Evolutionary conservation across 2,888 invertebrate species (phyloP), one percentile per base, ranked within the genome.

Genomic region (Cactoblastis cactorum): DNA sequence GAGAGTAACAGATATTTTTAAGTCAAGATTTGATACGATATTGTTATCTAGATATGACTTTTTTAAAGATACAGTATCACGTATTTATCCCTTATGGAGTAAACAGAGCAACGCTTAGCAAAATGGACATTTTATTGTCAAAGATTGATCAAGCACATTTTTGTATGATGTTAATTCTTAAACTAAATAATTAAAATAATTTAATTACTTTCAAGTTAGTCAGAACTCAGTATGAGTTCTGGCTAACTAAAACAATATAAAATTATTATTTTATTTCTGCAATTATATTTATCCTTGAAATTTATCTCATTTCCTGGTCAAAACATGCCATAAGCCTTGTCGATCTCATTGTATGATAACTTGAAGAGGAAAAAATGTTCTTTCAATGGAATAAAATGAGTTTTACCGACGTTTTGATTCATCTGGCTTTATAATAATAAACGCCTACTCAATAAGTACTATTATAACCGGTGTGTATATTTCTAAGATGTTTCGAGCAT

Each of bases 391-490:
- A 38, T 39, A 14, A 39, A 28, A 49, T 32, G 38, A 14, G 18
- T 28, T 32, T 18, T 32, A 17, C 37, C 28, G 22, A 32, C 49
- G 8, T 49, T 49, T 28, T 49, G 49, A 49, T 33, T n/a, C 19
- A 49, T 32, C 32, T 18, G 41, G 12, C 18, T n/a, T 28, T 9
- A 18, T n/a, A 28, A 33, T 34, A 14, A 41, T 32, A 14, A 18
- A 39, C 49, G 49, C 45, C 28, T 45, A 45, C 45, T 19, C 49
- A 41, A 33, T 19, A 22, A 34, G 52, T 50, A 60, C 60, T 55
- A 57, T 54, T 58, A 56, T 66, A 76, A 77, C 76, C 72, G 74
- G 74, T 69, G 63, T 55, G 52, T 34, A 14, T 9, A 12, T 24
- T 12, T 19, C 32, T 5, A 12, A 18, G 17, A 39, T 49, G 45